A percentile compares a stretch with the other conserved stretches of the same genome.
These are phyloP conservation scores for Muschampia plurimacula DNA, from an alignment of 2,888 invertebrate species.

Conservation along the genomic window DNA sequence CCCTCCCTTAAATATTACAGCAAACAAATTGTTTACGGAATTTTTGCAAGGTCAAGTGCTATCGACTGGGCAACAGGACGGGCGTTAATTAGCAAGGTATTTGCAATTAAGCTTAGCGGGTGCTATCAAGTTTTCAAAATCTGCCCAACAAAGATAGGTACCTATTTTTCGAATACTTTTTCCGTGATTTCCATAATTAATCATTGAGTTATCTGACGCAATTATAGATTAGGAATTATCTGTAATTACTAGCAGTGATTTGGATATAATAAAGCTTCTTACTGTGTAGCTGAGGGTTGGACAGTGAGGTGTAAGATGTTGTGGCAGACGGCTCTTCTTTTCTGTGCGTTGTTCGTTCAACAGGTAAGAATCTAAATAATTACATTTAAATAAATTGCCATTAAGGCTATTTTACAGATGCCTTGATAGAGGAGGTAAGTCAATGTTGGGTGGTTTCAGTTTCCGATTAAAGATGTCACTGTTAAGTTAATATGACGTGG, in stretches of 20 bases:
- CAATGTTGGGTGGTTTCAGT: too few species aligned
- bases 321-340: slow-evolving; percentile 16
- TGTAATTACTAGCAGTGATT: slow-evolving; percentile 9
- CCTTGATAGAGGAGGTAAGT: too few species aligned
- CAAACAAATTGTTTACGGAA: too few species aligned
- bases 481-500: too few species aligned
- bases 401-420: too few species aligned
- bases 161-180: background rate
- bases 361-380: slow-evolving; percentile 12
- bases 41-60: too few species aligned
- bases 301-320: slow-evolving; percentile 19
- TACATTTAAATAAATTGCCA: too few species aligned
- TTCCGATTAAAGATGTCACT: too few species aligned
- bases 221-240: background rate
- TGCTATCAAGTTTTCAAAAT: background rate
- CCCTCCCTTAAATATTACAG: too few species aligned
- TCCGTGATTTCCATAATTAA: background rate
- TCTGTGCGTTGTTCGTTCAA: slow-evolving; percentile 7
- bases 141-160: background rate
- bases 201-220: background rate
- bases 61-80: too few species aligned
- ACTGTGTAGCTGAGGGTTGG: background rate
- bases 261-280: slow-evolving; percentile 1
- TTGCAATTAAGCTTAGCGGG: background rate
- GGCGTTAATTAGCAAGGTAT: background rate